Percentiles rank a stretch among this genome's conserved stretches.
These are phyloP conservation scores for Bimastos eiseni DNA, from an alignment of 2,888 invertebrate species.

Conservation along the genomic window DNA sequence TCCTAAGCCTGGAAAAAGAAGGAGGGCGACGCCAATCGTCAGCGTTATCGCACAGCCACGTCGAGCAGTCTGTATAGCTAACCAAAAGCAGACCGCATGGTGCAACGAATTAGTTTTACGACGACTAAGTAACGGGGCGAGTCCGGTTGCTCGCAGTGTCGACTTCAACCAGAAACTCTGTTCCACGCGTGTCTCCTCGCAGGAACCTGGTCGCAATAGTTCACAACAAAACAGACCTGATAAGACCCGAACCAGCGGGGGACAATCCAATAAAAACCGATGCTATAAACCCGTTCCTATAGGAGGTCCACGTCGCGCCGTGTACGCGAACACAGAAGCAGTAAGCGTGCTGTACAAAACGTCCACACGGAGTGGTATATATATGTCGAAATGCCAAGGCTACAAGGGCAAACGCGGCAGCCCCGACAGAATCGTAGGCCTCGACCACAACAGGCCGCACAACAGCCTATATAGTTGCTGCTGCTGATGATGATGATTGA, in stretches of 20 bases:
- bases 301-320: neutral
- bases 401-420: neutral
- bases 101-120: neutral
- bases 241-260: neutral
- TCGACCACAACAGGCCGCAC: neutral
- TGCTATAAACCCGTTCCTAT: neutral
- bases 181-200: neutral
- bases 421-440: neutral
- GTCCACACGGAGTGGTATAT: neutral
- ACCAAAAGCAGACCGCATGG: neutral
- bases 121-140: neutral
- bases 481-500: neutral
- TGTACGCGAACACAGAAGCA: neutral
- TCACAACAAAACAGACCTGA: neutral
- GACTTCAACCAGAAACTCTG: neutral
- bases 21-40: too few species aligned
- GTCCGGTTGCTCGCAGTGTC: neutral
- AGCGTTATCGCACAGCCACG: too few species aligned
- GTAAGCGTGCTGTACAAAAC: neutral
- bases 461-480: neutral
- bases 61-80: too few species aligned
- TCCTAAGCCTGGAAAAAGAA: too few species aligned
- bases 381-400: neutral
- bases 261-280: neutral
- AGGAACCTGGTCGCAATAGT: neutral